Evolutionary conservation across 1,140 invertebrate species (phyloP).

Genomic region (Drosophila tropicalis): DNA sequence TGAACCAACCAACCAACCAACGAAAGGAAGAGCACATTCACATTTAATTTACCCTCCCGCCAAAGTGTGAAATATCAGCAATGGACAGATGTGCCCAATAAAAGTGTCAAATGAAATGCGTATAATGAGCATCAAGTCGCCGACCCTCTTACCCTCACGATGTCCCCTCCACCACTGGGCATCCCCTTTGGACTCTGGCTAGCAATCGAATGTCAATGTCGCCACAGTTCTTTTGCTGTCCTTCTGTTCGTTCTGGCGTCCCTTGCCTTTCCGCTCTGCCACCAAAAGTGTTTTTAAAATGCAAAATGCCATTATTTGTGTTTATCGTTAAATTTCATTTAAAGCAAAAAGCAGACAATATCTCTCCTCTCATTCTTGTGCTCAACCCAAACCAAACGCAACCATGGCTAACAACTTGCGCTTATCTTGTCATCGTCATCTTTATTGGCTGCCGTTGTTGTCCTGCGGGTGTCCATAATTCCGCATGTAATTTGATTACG

Average conservation of each 20-base stretch:
- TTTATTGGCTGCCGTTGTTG: constrained; percentile 73
- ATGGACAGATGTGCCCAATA: constrained; percentile 65
- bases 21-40: constrained; percentile 30
- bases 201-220: constrained; percentile 67
- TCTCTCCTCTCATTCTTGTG: constrained; percentile 11
- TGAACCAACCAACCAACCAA: too few relatives aligned
- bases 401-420: constrained; percentile 47
- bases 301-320: constrained; percentile 79
- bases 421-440: constrained; percentile 74
- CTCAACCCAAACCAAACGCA: background rate
- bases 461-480: constrained; percentile 75
- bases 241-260: constrained; percentile 14
- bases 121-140: constrained; percentile 66
- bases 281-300: constrained; percentile 74
- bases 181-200: background rate
- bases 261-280: constrained; percentile 38
- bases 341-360: constrained; percentile 56
- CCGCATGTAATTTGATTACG: constrained; percentile 70
- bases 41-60: constrained; percentile 45
- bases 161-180: too few relatives aligned
- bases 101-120: constrained; percentile 77
- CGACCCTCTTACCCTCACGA: background rate
- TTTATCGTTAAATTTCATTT: constrained; percentile 79
- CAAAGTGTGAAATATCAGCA: constrained; percentile 59
- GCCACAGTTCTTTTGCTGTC: constrained; percentile 28